Conservation (phyloP, 2,797 vertebrate species). For the Acanthurus leucopareius region DNA sequence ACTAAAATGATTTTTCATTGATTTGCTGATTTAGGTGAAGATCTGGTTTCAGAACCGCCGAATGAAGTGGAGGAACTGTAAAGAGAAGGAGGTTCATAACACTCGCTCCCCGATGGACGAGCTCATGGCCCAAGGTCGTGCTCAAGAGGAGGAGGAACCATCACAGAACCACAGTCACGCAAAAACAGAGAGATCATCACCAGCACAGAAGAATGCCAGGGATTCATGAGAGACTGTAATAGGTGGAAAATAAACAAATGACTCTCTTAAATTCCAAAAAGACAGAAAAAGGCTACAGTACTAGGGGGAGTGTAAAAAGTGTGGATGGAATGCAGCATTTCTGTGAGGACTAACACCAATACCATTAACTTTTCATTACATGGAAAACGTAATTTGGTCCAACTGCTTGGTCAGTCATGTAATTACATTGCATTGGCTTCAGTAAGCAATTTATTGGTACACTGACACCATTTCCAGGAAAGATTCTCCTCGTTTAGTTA, state of each 20-base stretch:
- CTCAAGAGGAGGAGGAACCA: slow-evolving; percentile 63
- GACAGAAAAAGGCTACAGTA: slow-evolving; percentile 11
- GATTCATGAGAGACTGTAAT: slow-evolving; percentile 52
- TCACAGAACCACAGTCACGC: slow-evolving; percentile 34
- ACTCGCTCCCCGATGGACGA: slow-evolving; percentile 89
- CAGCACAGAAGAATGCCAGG: slow-evolving; percentile 50
- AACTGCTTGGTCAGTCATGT: slow-evolving; percentile 48
- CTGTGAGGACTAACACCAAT: slow-evolving; percentile 52
- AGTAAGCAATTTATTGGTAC: slow-evolving; percentile 48
- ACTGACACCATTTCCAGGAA: slow-evolving; percentile 56
- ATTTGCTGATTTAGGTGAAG: slow-evolving; percentile 89
- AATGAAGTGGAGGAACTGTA: slow-evolving; percentile 99
- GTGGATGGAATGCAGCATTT: slow-evolving; percentile 28
- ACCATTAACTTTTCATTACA: slow-evolving; percentile 24
- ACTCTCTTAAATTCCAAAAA: slow-evolving; percentile 41
- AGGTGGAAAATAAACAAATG: slow-evolving; percentile 15
- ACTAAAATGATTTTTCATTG: slow-evolving; percentile 7
- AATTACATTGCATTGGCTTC: slow-evolving; percentile 33
- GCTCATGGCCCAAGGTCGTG: slow-evolving; percentile 76
- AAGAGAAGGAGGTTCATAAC: slow-evolving; percentile 94
- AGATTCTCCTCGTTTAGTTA: slow-evolving; percentile 19
- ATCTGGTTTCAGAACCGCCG: slow-evolving; percentile 99
- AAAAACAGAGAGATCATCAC: slow-evolving; percentile 47
- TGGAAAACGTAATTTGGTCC: slow-evolving; percentile 40
- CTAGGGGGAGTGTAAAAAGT: background rate